Evolutionary conservation across 2,888 invertebrate species (phyloP).

Genomic region (Yponomeuta plumbellus): DNA sequence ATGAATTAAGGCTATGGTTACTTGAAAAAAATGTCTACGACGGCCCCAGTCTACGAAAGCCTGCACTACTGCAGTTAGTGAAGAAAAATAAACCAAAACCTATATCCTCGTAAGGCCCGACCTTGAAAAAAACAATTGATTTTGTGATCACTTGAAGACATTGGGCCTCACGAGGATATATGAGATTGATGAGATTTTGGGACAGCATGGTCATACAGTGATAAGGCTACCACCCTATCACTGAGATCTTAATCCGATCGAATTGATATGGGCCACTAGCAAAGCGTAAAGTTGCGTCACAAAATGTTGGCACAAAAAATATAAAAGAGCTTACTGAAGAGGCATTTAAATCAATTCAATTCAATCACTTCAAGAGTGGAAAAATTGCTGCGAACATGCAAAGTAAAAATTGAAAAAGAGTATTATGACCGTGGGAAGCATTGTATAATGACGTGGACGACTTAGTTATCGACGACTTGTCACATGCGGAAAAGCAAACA

Average conservation of each 20-base stretch:
- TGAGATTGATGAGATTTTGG: conserved; percentile 10
- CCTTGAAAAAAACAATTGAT: no score
- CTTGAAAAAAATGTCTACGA: conserved; percentile 12
- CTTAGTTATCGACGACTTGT: background rate
- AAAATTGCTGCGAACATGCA: conserved; percentile 9
- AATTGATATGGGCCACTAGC: conserved; percentile 10
- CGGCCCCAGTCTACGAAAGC: conserved; percentile 11
- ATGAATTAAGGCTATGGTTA: conserved; percentile 16
- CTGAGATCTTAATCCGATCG: conserved; percentile 14
- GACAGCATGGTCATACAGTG: conserved; percentile 14
- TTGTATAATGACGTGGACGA: background rate
- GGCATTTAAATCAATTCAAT: conserved; percentile 6
- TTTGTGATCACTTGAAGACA: no score
- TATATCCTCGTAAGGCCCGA: no score
- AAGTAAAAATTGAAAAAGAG: conserved; percentile 14
- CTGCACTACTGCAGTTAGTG: conserved; percentile 7
- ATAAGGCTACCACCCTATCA: background rate
- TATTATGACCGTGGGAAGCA: background rate
- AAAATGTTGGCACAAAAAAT: conserved; percentile 6
- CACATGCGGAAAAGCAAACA: no score
- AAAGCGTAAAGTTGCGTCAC: conserved; percentile 12
- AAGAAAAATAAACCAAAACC: conserved; percentile 13
- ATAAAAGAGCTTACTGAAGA: conserved; percentile 11
- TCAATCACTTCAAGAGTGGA: conserved; percentile 11
- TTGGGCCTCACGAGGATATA: no score